Evolutionary conservation across 2,888 invertebrate genomes (phyloP).

Genomic region (Tortricodes alternella): DNA sequence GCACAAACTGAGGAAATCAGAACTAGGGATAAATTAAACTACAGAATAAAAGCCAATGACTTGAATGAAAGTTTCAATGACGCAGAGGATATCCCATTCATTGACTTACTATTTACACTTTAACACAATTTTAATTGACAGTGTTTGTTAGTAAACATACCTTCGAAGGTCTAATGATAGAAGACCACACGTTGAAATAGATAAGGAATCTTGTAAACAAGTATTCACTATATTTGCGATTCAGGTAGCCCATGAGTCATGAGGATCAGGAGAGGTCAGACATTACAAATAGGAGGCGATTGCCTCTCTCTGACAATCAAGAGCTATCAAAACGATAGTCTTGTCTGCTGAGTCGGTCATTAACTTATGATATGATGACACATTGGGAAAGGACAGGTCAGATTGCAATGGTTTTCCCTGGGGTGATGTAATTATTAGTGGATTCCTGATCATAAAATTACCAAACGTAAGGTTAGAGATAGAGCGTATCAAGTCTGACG

Average conservation of each 20-base stretch:
- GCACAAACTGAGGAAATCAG: neutral
- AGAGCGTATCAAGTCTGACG: no score
- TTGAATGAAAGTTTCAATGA: neutral
- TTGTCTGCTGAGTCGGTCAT: neutral
- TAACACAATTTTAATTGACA: neutral
- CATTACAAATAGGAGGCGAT: conserved; percentile 2
- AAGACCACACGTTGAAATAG: neutral
- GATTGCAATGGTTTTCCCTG: neutral
- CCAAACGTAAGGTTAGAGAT: no score
- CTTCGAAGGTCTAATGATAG: conserved; percentile 1
- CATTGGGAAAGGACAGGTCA: neutral
- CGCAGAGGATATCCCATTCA: conserved; percentile 4
- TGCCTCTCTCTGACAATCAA: conserved; percentile 1
- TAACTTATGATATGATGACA: neutral
- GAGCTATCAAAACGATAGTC: conserved; percentile 11
- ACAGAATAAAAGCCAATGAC: neutral
- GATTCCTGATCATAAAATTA: neutral
- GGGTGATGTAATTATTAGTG: neutral
- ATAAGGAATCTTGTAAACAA: conserved; percentile 7
- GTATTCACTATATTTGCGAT: neutral
- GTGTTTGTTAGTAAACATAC: conserved; percentile 16
- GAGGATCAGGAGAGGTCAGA: conserved; percentile 10
- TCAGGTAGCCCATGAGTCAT: conserved; percentile 5
- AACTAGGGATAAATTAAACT: neutral
- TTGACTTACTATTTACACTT: conserved; percentile 3